A percentile compares a stretch with the other conserved stretches of the same genome.
phyloP scores from a whole-genome alignment of 1,140 invertebrate genomes.

The Mizuhopecten yessoensis region DNA sequence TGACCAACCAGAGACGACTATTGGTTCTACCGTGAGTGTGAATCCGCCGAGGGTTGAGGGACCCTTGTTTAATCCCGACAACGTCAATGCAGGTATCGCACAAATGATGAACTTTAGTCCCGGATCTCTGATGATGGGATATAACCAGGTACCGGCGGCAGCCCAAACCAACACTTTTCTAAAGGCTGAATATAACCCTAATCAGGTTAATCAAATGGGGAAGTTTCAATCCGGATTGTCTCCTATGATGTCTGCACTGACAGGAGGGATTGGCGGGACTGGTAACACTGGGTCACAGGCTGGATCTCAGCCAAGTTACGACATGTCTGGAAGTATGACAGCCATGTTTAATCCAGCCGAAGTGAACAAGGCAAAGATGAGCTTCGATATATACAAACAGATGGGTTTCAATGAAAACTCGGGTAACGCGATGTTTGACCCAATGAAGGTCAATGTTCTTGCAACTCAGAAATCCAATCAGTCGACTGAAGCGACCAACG shows the following conservation, averaged over 20 bases:
- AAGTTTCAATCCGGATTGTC: background rate
- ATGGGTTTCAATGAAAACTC: conserved; percentile 47
- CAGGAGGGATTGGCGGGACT: background rate
- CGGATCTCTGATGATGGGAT: conserved; percentile 21
- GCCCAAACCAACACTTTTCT: background rate
- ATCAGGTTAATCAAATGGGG: background rate
- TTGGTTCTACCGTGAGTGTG: background rate
- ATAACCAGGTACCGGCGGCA: background rate
- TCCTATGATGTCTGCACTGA: background rate
- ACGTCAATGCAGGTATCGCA: background rate
- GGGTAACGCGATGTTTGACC: conserved; percentile 42
- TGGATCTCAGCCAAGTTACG: background rate
- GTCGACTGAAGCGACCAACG: background rate
- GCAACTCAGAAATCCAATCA: conserved; percentile 38
- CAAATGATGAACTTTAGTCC: background rate
- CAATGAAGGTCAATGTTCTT: conserved; percentile 48
- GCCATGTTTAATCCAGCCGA: conserved; percentile 49
- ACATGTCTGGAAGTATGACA: background rate
- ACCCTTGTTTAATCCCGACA: background rate
- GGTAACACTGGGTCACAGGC: background rate
- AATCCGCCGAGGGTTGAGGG: background rate
- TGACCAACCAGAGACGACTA: background rate
- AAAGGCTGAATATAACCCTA: background rate
- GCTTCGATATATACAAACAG: conserved; percentile 49
- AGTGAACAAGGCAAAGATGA: conserved; percentile 47